Evolutionary conservation across 2,888 invertebrate genomes (phyloP), one percentile per base, ranked within the genome.

Genomic region (Bombylius major): DNA sequence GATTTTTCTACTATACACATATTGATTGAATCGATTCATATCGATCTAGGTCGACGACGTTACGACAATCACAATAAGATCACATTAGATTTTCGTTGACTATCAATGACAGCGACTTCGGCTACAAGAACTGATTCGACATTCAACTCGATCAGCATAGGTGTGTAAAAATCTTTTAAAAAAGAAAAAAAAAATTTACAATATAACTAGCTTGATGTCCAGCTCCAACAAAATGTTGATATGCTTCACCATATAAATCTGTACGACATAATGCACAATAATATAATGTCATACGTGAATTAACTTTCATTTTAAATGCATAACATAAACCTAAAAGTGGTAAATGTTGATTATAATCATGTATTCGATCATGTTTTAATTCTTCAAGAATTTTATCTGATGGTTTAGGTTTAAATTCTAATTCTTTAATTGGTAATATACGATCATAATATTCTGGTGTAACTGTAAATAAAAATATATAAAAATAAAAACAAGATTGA

Each of bases 141-240:
- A 23, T 23, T 23, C 23, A 3, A 23, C 3, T 23, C 23, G 23
- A 23, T 23, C 23, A 23, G 23, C 23, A 23, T 23, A 2, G 23
- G 23, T 23, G 23, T 23, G 23, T 23, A 23, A 23, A 23, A 36
- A n/a, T 31, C 5, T 23, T n/a, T n/a, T n/a, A n/a, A n/a, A n/a
- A n/a, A n/a, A n/a, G 31, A 32, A 7, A 36, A 36, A 8, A 36
- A 8, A 47, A 47, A 6, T 36, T 53, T 57, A 59, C 59, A 47
- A 59, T 57, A 42, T 59, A 59, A 5, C 53, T 53, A 31, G 57
- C 57, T 50, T 59, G 57, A 55, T 59, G 59, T n/a, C 4, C 31
- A 33, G 53, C 48, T 8, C 51, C 55, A 49, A 48, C 45, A 3
- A 59, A 44, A 48, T 59, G 59, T 34, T 54, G 45, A 45, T 55